Base-by-base conservation (phyloP, 2,797 vertebrate genomes). In the Platyrinchus mystaceus region DNA sequence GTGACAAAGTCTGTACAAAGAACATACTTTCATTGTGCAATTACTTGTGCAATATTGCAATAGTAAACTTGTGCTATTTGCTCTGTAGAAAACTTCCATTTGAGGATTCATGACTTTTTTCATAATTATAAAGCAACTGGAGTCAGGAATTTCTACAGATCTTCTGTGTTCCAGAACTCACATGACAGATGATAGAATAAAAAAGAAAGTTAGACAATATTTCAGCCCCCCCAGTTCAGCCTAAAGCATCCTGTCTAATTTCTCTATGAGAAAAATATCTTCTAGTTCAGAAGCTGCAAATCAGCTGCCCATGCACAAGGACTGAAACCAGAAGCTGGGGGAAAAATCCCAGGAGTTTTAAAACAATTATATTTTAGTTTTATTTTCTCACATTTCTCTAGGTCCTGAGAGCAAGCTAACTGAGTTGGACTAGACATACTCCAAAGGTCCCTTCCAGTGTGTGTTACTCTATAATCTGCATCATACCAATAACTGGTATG, bases 1-100 rank as follows among this genome's bases (percentile, higher is more conserved):
- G 34, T 74, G 27, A 70, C 49, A 26, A 94, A 89, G 67, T 79
- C 85, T 87, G 46, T 73, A 89, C 47, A 88, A 90, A 90, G 82
- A 94, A 93, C 18, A 44, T 78, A 53, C 76, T 84, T 87, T 55
- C 36, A 88, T 91, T 94, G 80, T 86, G 95, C 93, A 96, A 95
- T 76, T 93, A 91, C 50, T 91, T 95, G 44, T 91, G 90, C 90
- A 95, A 94, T 86, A 91, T 32, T 78, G 83, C 85, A 88, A 75
- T 15, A 90, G 69, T 66, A 78, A 90, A 87, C 70, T 81, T 19
- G 1, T 56, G 6, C 41, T 88, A 49, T 91, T 93, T 94, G 86
- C 47, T 69, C 77, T 87, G 44, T 5, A 90, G 47, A 91, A 90
- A 90, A 89, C 84, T 88, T 90, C 52, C 55, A 79, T 90, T 87